Percentiles rank a stretch among this genome's conserved stretches.
phyloP scores from a whole-genome alignment of 2,888 invertebrate genomes.

The Ochropleura plecta region DNA sequence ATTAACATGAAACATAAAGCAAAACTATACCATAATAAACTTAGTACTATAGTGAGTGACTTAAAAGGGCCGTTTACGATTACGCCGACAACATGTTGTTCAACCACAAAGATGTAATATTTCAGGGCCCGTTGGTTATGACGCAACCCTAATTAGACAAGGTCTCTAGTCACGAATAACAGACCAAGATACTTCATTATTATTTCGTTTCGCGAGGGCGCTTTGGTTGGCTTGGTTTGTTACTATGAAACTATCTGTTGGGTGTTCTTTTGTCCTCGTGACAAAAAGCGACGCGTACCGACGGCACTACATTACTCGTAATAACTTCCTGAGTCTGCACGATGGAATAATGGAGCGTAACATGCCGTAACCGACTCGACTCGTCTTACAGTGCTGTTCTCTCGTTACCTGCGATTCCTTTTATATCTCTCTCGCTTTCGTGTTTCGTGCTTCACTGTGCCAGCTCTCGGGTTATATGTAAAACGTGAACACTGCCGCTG shows the following conservation, averaged over 20 bases:
- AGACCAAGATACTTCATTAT: slow-evolving; percentile 64
- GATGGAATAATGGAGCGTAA: slow-evolving; percentile 79
- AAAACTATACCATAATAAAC: slow-evolving; percentile 35
- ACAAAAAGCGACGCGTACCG: slow-evolving; percentile 79
- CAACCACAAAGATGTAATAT: slow-evolving; percentile 57
- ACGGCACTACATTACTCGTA: slow-evolving; percentile 82
- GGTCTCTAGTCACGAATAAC: slow-evolving; percentile 57
- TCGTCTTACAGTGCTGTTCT: slow-evolving; percentile 69
- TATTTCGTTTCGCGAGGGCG: slow-evolving; percentile 65
- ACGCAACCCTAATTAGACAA: slow-evolving; percentile 63
- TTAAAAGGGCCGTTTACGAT: slow-evolving; percentile 54
- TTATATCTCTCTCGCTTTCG: slow-evolving; percentile 55
- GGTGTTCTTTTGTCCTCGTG: slow-evolving; percentile 77
- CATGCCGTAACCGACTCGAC: slow-evolving; percentile 70
- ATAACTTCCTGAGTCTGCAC: slow-evolving; percentile 80
- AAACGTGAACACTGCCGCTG: slow-evolving; percentile 29
- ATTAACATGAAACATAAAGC: slow-evolving; percentile 40
- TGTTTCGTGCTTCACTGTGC: slow-evolving; percentile 42
- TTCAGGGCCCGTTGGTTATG: slow-evolving; percentile 55
- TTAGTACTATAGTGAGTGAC: slow-evolving; percentile 32
- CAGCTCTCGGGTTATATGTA: slow-evolving; percentile 36
- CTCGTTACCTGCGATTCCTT: slow-evolving; percentile 74
- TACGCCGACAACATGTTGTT: slow-evolving; percentile 46
- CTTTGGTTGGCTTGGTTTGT: slow-evolving; percentile 68
- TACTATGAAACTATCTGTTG: slow-evolving; percentile 76